Evolutionary conservation across 37 sponge, comb jelly and placozoan species (phyloP), one percentile per base, ranked within the genome.

Genomic region (Ianthella basta): DNA sequence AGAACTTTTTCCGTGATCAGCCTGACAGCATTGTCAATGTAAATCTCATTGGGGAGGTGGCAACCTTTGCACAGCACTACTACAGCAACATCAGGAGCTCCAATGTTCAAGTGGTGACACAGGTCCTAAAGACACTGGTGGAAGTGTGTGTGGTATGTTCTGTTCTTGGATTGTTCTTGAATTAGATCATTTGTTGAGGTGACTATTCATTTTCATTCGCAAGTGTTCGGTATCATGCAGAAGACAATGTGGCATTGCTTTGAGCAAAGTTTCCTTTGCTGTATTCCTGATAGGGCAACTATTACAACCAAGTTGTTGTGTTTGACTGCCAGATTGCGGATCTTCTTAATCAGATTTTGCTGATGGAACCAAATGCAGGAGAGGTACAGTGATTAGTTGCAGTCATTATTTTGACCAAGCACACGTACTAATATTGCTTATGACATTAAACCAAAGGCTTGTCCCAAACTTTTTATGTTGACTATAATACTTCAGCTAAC

Each of bases 21-120:
- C 90, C 86, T 18, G 90, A 89, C 59, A 89, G 80, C 80, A 87
- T 85, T 25, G 73, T 15, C 63, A 87, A 63, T 78, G 74, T 92
- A 4, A 92, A 92, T 66, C 57, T 92, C 44, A 85, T 92, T 30
- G 82, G 87, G 15, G 86, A 89, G 39, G 72, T 85, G 50, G 72
- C 80, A 1, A 30, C 32, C 0, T 89, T 87, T 81, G 64, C 90
- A 4, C 89, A 92, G 61, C 61, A 79, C 15, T 86, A 80, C 67
- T 72, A 86, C 55, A 53, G 29, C 15, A 87, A 77, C 14, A 80
- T 89, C 53, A 86, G 77, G 38, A 23, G 37, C 8, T 81, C 86
- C 32, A 92, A 92, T 53, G 37, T 87, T 60, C 70, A 35, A 50
- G 87, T 87, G 29, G 67, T 87, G 24, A 55, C 50, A 0, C 79